A percentile compares a stretch with the other conserved stretches of the same genome.
Conservation (phyloP, 2,888 invertebrate species). For the Hyalella azteca region DNA sequence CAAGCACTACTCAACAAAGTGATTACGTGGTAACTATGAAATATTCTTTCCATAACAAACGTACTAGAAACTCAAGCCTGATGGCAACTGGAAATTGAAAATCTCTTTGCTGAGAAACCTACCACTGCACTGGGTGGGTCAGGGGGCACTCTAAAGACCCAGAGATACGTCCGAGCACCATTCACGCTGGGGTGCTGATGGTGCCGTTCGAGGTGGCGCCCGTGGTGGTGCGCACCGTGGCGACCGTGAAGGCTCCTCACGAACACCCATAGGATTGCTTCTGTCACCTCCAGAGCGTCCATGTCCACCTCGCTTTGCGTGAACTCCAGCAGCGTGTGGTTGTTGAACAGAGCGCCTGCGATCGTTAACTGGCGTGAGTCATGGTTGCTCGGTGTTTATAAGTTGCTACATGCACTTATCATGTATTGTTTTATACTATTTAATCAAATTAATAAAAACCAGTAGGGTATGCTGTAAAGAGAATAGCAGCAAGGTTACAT, state of each 20-base stretch:
- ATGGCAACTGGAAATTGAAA: too few species aligned
- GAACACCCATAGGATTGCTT: conserved; percentile 56
- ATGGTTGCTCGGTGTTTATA: too few species aligned
- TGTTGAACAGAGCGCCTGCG: conserved; percentile 56
- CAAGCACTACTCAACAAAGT: too few species aligned
- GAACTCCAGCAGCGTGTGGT: conserved; percentile 57
- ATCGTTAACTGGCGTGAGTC: too few species aligned
- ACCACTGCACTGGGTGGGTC: conserved; percentile 33
- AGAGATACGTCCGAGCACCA: conserved; percentile 41
- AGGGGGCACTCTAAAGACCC: conserved; percentile 52
- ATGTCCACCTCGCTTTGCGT: conserved; percentile 53
- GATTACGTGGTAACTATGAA: too few species aligned
- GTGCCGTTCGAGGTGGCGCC: not conserved
- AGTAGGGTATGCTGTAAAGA: too few species aligned
- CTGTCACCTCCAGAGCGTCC: conserved; percentile 54
- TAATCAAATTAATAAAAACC: too few species aligned
- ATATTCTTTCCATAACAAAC: not conserved
- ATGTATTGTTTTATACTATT: too few species aligned
- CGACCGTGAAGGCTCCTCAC: conserved; percentile 43
- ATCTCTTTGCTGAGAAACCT: too few species aligned
- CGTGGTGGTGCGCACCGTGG: conserved; percentile 32
- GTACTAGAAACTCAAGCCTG: not conserved
- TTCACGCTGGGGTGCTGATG: not conserved
- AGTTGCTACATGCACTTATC: too few species aligned
- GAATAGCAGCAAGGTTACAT: too few species aligned